phyloP scores from a whole-genome alignment of 2,113 vertebrate genomes.

The Mandrillus leucophaeus region DNA sequence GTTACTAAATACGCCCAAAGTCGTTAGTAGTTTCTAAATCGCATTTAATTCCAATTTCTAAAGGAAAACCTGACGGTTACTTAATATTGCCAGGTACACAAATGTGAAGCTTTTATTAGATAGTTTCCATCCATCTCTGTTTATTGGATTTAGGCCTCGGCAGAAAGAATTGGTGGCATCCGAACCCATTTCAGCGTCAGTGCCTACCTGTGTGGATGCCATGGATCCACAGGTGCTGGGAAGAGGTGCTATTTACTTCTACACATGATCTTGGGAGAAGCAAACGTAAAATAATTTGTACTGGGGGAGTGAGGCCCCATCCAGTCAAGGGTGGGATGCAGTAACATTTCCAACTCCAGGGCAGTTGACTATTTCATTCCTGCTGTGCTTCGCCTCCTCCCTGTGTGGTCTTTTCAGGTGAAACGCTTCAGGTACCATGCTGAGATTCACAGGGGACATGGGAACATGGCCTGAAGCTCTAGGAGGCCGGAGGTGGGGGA shows the following conservation, averaged over 20 bases:
- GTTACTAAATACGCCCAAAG: neutral
- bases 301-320: neutral
- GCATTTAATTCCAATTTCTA: neutral
- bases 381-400: neutral
- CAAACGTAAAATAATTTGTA: neutral
- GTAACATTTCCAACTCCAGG: neutral
- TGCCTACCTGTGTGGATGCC: neutral
- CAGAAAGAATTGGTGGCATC: neutral
- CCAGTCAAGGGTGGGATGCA: neutral
- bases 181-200: neutral
- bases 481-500: neutral
- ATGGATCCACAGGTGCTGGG: neutral
- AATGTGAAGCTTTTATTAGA: neutral
- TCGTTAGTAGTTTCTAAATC: neutral
- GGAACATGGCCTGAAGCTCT: neutral
- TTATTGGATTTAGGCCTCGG: accelerated
- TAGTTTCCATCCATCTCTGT: neutral
- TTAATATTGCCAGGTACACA: too few species aligned
- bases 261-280: neutral
- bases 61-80: neutral
- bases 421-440: neutral
- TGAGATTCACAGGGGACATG: neutral
- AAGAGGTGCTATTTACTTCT: neutral
- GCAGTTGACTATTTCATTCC: neutral
- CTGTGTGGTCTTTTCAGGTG: neutral